Evolutionary conservation across 2,113 vertebrate species (phyloP), one percentile per base, ranked within the genome.

Genomic region (Dryoscopus gambensis): DNA sequence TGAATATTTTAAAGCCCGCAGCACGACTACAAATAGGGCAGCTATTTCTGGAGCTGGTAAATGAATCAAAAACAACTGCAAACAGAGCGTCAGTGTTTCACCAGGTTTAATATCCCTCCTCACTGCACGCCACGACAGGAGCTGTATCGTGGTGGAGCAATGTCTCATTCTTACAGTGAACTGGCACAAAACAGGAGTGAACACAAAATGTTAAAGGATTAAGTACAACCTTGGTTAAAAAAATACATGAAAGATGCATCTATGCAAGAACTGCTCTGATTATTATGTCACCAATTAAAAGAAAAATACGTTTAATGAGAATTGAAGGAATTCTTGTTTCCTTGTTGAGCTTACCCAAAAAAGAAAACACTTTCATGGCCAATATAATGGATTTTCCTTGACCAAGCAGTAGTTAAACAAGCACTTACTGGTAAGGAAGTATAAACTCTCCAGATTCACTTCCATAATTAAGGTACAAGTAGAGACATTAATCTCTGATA

Each of bases 61-160:
- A 80, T 42, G 28, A 64, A 83, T 69, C 50, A 31, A 78, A 83
- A 47, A 7, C 69, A 74, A 57, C 75, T 30, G 42, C 84, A 93
- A 77, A 57, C 28, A 87, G 49, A 40, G 37, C 0, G 0, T 13
- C 77, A 74, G 2, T 3, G 15, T 62, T 57, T 46, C 55, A 13
- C 6, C 27, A 7, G 2, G 23, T 49, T 68, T 33, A 46, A 74
- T 40, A 11, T 31, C 40, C 39, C 35, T 53, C 56, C 56, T 33
- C 27, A 13, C 8, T 4, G 17, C 4, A 14, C 0, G 3, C 59
- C 4, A 4, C 50, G 8, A 33, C 46, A 44, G 44, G 57, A 90
- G 63, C 79, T 10, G n/a, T 3, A 1, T 40, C 17, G 2, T 63
- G n/a, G 44, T 2, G 1, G 44, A 49, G 59, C 28, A 33, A 10